A percentile compares a stretch with the other conserved stretches of the same genome.
Evolutionary conservation across 2,113 vertebrate species (phyloP).

Genomic region (Cryptotis parvus): DNA sequence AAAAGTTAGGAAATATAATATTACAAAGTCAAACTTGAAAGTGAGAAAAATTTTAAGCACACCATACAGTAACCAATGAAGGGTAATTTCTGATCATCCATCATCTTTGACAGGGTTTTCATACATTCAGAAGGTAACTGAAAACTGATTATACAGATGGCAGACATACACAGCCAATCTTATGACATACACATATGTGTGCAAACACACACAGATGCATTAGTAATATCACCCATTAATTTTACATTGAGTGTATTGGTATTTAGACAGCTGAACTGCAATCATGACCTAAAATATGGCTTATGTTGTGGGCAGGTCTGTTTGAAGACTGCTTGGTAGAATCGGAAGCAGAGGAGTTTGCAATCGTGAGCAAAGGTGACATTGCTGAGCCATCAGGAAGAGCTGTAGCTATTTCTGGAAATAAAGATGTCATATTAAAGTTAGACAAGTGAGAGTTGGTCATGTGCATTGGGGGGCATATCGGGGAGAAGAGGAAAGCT

Average conservation of each 20-base stretch:
- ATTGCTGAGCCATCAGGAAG: constrained; percentile 97
- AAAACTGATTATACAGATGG: constrained; percentile 67
- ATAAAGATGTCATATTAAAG: constrained; percentile 98
- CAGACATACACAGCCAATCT: constrained; percentile 61
- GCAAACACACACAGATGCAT: constrained; percentile 65
- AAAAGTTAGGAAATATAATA: constrained; percentile 57
- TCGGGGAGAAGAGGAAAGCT: constrained; percentile 97
- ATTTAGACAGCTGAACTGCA: constrained; percentile 96
- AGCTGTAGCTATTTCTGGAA: constrained; percentile 97
- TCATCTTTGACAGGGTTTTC: constrained; percentile 56
- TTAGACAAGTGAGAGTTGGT: constrained; percentile 97
- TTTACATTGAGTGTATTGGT: constrained; percentile 31
- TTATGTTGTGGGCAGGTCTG: constrained; percentile 99
- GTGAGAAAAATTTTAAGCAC: constrained; percentile 35
- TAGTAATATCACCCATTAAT: constrained; percentile 36
- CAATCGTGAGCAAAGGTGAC: constrained; percentile 96
- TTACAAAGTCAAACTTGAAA: constrained; percentile 63
- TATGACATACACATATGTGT: constrained; percentile 56
- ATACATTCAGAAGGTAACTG: constrained; percentile 49
- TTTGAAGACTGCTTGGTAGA: constrained; percentile 96
- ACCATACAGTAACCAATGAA: constrained; percentile 46
- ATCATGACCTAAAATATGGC: constrained; percentile 98
- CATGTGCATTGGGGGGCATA: constrained; percentile 97
- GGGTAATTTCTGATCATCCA: constrained; percentile 53
- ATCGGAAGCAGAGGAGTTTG: constrained; percentile 95